Evolutionary conservation across 2,797 vertebrate genomes (phyloP).

Genomic region (Linurgus olivaceus): DNA sequence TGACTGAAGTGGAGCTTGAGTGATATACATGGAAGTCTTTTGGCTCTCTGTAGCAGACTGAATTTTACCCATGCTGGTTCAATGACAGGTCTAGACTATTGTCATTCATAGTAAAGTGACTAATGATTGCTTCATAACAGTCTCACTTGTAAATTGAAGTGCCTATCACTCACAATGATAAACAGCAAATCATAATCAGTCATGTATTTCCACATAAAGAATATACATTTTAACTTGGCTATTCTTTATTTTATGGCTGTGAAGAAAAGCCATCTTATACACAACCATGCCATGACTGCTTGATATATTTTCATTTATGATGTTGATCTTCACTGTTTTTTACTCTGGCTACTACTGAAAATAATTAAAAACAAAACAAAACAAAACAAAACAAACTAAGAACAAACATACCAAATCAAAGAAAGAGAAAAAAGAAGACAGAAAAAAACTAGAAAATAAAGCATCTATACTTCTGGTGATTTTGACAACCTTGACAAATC

Average conservation of each 20-base stretch:
- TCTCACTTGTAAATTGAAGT: not conserved
- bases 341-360: not conserved
- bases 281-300: not conserved
- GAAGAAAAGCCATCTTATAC: not conserved
- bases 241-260: not conserved
- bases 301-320: not conserved
- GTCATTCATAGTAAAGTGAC: not conserved
- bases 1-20: not conserved
- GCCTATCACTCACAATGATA: not conserved
- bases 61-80: not conserved
- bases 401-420: not conserved
- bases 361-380: not conserved
- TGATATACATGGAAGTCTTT: not conserved
- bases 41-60: not conserved
- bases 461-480: not conserved
- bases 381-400: too few relatives aligned
- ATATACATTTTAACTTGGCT: not conserved
- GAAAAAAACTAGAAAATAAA: not conserved
- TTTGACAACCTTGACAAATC: constrained; percentile 10
- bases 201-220: not conserved
- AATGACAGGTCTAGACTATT: not conserved
- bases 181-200: not conserved
- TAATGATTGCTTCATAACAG: not conserved
- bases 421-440: not conserved
- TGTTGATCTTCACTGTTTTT: not conserved